These are phyloP conservation scores for Phania funesta DNA, from an alignment of 2,888 invertebrate genomes.

Conservation along the genomic window DNA sequence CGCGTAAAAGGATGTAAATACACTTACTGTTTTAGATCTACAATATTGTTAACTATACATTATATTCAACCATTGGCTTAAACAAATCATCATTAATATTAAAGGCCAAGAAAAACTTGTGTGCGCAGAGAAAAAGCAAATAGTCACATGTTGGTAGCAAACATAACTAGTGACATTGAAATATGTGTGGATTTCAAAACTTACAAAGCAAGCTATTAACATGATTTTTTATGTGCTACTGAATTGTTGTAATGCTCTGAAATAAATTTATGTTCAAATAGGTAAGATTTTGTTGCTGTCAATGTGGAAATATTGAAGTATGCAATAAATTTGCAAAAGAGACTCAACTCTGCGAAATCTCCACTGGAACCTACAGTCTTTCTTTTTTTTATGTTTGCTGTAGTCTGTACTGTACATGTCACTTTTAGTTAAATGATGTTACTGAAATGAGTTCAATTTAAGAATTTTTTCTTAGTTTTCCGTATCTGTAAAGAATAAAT, in stretches of 20 bases:
- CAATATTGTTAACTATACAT: conserved; percentile 36
- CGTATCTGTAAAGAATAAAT: conserved; percentile 4
- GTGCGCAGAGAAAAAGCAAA: background rate
- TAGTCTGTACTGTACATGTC: conserved; percentile 25
- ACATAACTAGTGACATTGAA: conserved; percentile 39
- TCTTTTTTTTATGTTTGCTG: background rate
- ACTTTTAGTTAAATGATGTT: conserved; percentile 56
- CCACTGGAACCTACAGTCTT: background rate
- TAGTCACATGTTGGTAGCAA: conserved; percentile 21
- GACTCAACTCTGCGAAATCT: conserved; percentile 21
- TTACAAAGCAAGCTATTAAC: conserved; percentile 19
- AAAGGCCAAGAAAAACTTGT: background rate
- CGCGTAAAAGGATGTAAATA: background rate
- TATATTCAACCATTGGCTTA: conserved; percentile 12
- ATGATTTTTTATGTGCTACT: background rate
- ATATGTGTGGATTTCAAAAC: conserved; percentile 19
- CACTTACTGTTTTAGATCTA: background rate
- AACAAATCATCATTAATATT: conserved; percentile 18
- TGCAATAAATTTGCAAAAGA: conserved; percentile 43
- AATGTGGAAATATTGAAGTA: conserved; percentile 26
- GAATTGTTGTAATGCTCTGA: background rate
- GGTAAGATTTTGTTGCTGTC: conserved; percentile 18
- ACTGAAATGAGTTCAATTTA: conserved; percentile 50
- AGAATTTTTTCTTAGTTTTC: background rate
- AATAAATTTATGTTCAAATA: conserved; percentile 3